Conservation (phyloP, 2,797 vertebrate species). For the Geotria australis region DNA sequence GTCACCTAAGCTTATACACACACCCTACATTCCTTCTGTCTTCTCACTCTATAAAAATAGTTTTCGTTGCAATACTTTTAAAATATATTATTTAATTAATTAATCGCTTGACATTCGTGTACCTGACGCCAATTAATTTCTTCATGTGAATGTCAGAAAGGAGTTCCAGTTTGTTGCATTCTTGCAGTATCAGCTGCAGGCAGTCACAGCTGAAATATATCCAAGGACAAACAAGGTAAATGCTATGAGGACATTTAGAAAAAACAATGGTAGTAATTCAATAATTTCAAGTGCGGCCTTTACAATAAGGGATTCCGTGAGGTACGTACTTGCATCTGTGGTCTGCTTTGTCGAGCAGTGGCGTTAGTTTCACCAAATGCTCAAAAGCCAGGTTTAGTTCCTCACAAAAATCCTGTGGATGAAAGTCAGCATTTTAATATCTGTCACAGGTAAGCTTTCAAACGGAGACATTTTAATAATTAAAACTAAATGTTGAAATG, state of each 20-base stretch:
- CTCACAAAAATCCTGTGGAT: conserved; percentile 52
- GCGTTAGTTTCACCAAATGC: conserved; percentile 63
- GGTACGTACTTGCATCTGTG: conserved; percentile 73
- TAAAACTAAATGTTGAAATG: no score
- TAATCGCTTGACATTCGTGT: no score
- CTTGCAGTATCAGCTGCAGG: conserved; percentile 51
- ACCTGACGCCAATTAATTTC: conserved; percentile 53
- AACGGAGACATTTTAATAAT: no score
- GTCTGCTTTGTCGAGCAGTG: conserved; percentile 75
- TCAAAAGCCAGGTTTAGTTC: conserved; percentile 71
- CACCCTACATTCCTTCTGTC: no score
- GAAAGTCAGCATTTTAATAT: background rate
- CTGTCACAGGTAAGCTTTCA: no score
- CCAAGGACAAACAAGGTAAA: background rate
- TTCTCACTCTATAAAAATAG: no score
- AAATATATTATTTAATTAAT: no score
- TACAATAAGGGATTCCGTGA: background rate
- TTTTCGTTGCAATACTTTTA: no score
- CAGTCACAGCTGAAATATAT: conserved; percentile 45
- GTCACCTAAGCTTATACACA: background rate
- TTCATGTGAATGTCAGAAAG: conserved; percentile 40
- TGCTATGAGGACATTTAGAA: no score
- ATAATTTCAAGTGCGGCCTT: no score
- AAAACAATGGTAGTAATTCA: no score
- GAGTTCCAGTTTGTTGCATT: conserved; percentile 71